These are phyloP conservation scores for Cyrtodaria siliqua DNA, from an alignment of 2,888 invertebrate species.

Conservation along the genomic window DNA sequence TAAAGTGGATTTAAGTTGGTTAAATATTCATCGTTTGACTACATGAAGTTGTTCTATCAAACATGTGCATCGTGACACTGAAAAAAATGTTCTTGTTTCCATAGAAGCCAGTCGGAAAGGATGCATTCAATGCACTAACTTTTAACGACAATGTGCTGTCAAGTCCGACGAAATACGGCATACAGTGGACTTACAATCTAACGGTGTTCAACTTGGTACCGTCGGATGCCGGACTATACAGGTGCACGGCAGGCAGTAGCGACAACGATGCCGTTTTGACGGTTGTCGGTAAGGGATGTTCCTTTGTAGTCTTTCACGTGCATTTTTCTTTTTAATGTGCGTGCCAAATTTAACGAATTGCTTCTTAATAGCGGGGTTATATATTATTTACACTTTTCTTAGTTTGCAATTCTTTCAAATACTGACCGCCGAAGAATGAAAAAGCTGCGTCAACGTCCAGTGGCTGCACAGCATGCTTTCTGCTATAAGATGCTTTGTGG, in stretches of 20 bases:
- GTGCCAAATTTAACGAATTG: neutral
- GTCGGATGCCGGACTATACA: conserved; percentile 66
- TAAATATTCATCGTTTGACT: no score
- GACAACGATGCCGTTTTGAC: conserved; percentile 61
- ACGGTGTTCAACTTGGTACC: conserved; percentile 63
- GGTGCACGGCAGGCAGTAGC: conserved; percentile 58
- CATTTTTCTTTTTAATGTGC: neutral
- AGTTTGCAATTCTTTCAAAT: no score
- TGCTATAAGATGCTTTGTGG: no score
- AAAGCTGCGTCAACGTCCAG: no score
- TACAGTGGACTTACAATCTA: conserved; percentile 68
- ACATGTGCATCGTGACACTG: no score
- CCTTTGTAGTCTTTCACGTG: no score
- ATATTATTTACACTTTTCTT: neutral
- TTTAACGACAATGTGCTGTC: conserved; percentile 57
- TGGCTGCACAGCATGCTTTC: no score
- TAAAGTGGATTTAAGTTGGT: no score
- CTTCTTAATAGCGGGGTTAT: neutral
- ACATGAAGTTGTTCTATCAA: no score
- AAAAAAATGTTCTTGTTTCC: conserved; percentile 6
- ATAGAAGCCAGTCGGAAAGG: conserved; percentile 44
- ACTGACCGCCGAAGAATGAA: no score
- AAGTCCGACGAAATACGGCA: conserved; percentile 55
- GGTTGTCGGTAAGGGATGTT: conserved; percentile 67
- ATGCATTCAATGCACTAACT: conserved; percentile 58